Evolutionary conservation across 2,113 vertebrate genomes (phyloP), one percentile per base, ranked within the genome.

Genomic region (Hirundichthys speculiger): DNA sequence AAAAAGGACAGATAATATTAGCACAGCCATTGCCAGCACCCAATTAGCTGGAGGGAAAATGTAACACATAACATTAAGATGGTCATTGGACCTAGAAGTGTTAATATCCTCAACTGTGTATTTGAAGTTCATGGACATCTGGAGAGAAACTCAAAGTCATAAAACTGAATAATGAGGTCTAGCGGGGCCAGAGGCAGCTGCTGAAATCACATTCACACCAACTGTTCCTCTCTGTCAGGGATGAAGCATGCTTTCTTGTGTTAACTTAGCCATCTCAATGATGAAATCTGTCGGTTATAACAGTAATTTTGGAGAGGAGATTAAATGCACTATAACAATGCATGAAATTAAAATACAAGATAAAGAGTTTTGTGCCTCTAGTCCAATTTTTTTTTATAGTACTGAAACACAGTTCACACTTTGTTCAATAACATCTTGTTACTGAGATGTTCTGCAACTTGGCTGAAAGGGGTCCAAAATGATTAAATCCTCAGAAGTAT

Each of bases 21-120:
- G n/a, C 30, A 7, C 11, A 6, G 11, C 30, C 11, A 34, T 34
- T 10, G 6, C 11, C 30, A 34, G 5, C 30, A 34, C 45, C 60
- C 55, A 68, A 60, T 77, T 34, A 65, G 59, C 62, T 49, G 43
- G 39, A 53, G 64, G 66, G 65, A 79, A 66, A 84, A 48, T 67
- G 30, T 74, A 63, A 77, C 34, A 81, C 71, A 71, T 74, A 60
- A 64, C 49, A 63, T 22, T 30, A 54, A 27, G 65, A 68, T 19
- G 46, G 58, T 54, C 50, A 20, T 16, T 43, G 42, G 73, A 57
- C 68, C 16, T 47, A 64, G 51, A 27, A 30, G 42, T 68, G 52
- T 63, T 24, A 19, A 46, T 34, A 65, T 75, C 56, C 41, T 38
- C 46, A 53, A 27, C 43, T 41, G 38, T 55, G 34, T 10, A 40